Percentiles rank a stretch among this genome's conserved stretches.
phyloP scores from a whole-genome alignment of 2,113 vertebrate species.

The Oryzias woworae region DNA sequence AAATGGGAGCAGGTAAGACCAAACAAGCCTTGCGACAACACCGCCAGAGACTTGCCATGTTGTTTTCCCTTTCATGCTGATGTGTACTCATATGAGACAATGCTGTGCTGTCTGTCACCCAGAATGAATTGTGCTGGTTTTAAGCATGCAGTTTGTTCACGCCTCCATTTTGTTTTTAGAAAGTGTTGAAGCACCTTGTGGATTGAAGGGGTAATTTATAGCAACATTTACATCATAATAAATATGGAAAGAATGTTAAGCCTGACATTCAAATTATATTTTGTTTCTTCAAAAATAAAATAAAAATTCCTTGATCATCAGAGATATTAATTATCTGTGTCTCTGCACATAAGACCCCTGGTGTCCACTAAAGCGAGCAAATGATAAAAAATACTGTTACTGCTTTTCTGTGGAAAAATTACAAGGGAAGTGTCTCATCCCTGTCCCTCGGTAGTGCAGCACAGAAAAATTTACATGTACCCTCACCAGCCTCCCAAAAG shows the following conservation, averaged over 20 bases:
- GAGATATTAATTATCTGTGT: conserved; percentile 1
- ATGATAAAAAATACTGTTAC: neutral
- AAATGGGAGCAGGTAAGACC: conserved; percentile 52
- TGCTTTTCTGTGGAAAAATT: neutral
- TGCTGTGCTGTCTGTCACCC: conserved; percentile 54
- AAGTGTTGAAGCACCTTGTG: neutral
- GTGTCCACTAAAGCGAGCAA: neutral
- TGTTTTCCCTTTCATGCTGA: conserved; percentile 42
- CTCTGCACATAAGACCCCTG: conserved; percentile 1
- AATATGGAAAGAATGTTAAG: conserved; percentile 4
- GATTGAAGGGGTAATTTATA: neutral
- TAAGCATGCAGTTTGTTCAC: conserved; percentile 21
- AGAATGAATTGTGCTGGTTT: conserved; percentile 31
- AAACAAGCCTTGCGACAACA: conserved; percentile 49
- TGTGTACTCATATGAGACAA: conserved; percentile 41
- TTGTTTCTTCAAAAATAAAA: neutral
- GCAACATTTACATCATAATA: conserved; percentile 4
- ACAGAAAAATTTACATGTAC: conserved; percentile 17
- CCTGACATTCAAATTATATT: neutral
- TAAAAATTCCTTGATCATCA: neutral
- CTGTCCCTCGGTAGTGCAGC: conserved; percentile 8
- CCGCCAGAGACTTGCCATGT: conserved; percentile 30
- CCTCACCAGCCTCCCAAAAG: conserved; percentile 1
- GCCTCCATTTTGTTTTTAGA: conserved; percentile 22
- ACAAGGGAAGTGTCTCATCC: neutral